Base-by-base conservation (phyloP, 2,888 invertebrate species). In the Drosophila peninsularis region DNA sequence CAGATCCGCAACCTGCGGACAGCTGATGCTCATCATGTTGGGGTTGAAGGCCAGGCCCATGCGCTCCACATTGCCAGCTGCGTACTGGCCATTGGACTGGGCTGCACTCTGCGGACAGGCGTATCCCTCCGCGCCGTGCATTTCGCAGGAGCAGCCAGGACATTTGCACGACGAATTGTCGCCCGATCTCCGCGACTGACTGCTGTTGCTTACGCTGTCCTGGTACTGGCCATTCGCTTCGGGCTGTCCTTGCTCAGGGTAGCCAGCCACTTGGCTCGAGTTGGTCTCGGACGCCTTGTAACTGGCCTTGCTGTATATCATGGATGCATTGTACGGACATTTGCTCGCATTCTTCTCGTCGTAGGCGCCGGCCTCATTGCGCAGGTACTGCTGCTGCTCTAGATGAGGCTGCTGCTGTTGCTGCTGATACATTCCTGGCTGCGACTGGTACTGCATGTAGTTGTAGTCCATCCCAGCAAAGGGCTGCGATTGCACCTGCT, bases 401-500 rank as follows among this genome's bases (percentile, higher is more conserved):
- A 14, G 1, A 14, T 56, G 45, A 3, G 3, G 52, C 10, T 52
- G 24, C 3, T 24, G 13, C 19, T 32, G 32, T 6, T 19, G 34
- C 17, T 50, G 21, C 14, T 34, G 34, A 4, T 36, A 17, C 45
- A 49, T 34, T 10, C 34, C 14, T 5, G 42, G 62, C 3, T 24
- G 2, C 4, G 14, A 4, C 10, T 45, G 34, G 19, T 36, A 45
- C n/a, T 61, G 41, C 9, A 21, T 36, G 21, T 37, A 53, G 19
- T 39, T 57, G 1, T 19, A 50, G 10, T n/a, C 13, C 10, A 64
- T n/a, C 11, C 24, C 21, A 6, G 30, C n/a, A 32, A 27, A 3
- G 6, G 24, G 1, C n/a, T 56, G 41, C 1, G 42, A 17, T 17
- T 63, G 53, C 1, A 32, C 21, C 5, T 74, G 71, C 5, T 73